These are phyloP conservation scores for Ennomos fuscantarius DNA, from an alignment of 2,888 invertebrate genomes.

Conservation along the genomic window DNA sequence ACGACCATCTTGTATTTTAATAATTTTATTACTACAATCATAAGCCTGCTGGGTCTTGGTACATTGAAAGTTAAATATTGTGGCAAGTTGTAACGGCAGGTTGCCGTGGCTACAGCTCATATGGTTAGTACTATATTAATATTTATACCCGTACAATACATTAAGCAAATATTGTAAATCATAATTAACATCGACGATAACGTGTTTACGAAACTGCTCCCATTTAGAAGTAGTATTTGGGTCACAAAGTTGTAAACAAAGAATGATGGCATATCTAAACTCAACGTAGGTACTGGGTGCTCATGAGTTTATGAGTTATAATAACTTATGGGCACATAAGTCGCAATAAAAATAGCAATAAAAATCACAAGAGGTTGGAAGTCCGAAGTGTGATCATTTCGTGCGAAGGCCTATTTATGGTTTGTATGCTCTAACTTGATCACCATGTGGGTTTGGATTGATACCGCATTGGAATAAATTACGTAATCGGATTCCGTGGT, in stretches of 20 bases:
- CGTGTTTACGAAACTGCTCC: conserved; percentile 39
- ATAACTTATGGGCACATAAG: no score
- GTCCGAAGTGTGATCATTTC: no score
- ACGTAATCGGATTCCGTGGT: no score
- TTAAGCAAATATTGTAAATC: conserved; percentile 40
- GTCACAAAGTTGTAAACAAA: conserved; percentile 33
- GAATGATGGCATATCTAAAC: conserved; percentile 26
- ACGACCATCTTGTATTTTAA: no score
- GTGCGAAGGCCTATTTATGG: no score
- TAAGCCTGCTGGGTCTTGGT: no score
- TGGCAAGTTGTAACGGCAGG: conserved; percentile 18
- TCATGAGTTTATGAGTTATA: background rate
- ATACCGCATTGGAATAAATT: no score
- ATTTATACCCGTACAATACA: conserved; percentile 33
- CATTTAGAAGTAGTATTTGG: conserved; percentile 32
- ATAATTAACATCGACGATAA: conserved; percentile 38
- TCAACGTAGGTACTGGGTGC: conserved; percentile 2
- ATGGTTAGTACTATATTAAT: conserved; percentile 29
- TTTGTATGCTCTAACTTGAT: no score
- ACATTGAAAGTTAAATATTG: conserved; percentile 17
- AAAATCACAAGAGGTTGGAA: no score
- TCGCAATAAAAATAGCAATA: no score
- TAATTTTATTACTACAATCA: no score
- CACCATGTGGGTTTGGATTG: no score
- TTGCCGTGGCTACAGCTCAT: conserved; percentile 20